Percentiles rank a stretch among this genome's conserved stretches.
Conservation (phyloP, 2,113 vertebrate genomes). For the Antennarius striatus region DNA sequence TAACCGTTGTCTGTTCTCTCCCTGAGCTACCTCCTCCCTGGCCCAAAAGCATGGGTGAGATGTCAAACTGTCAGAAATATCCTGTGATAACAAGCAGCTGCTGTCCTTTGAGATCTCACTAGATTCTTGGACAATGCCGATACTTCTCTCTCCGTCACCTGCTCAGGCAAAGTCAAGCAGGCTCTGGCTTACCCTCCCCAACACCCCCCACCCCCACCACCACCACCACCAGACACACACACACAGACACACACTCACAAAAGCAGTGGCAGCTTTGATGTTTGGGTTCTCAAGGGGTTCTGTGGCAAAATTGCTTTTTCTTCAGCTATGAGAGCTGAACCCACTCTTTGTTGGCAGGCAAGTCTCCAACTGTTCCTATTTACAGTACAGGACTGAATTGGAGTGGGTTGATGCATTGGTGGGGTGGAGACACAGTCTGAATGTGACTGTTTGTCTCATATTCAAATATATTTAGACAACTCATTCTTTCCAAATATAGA, state of each 20-base stretch:
- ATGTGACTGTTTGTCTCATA: neutral
- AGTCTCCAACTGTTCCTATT: conserved; percentile 44
- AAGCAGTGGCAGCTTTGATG: conserved; percentile 48
- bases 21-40: conserved; percentile 7
- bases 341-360: conserved; percentile 44
- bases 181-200: conserved; percentile 10
- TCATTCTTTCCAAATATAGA: neutral
- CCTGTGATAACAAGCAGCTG: conserved; percentile 68
- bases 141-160: conserved; percentile 41
- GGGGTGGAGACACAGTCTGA: neutral
- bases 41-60: conserved; percentile 30
- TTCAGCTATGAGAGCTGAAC: conserved; percentile 44
- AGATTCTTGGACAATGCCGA: conserved; percentile 41
- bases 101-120: conserved; percentile 47
- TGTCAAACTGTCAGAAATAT: conserved; percentile 60
- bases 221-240: neutral
- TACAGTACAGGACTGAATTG: conserved; percentile 5
- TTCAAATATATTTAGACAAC: conserved; percentile 15
- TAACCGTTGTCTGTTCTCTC: conserved; percentile 8
- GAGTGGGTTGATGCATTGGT: neutral
- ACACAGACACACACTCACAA: no score
- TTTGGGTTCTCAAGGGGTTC: conserved; percentile 40
- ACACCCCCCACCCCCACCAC: neutral
- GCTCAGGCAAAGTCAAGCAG: conserved; percentile 30
- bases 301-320: conserved; percentile 70